These are phyloP conservation scores for Oryzias celebensis DNA, from an alignment of 2,113 vertebrate species.

Conservation along the genomic window DNA sequence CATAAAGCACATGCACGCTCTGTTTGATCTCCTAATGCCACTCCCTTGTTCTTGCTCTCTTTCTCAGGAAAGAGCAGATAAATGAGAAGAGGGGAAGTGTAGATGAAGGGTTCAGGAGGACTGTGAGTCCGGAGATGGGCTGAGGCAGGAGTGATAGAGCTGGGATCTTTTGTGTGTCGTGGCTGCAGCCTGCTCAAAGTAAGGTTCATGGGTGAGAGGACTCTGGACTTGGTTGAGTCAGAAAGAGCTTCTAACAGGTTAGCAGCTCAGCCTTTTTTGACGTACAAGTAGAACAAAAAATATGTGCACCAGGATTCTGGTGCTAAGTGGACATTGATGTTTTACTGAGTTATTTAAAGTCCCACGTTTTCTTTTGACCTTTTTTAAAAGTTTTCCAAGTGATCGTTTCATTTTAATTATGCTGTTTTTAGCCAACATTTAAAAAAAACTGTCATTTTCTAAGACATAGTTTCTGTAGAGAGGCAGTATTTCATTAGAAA, in stretches of 20 bases:
- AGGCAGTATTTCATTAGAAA: too few species aligned
- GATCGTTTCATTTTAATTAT: too few species aligned
- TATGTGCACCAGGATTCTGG: not conserved
- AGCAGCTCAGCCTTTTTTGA: not conserved
- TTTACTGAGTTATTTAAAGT: too few species aligned
- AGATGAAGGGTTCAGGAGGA: conserved; percentile 50
- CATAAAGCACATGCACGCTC: conserved; percentile 27
- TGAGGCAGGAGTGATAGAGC: conserved; percentile 24
- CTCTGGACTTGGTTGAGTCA: conserved; percentile 18
- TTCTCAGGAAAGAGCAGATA: conserved; percentile 55
- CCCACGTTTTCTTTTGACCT: conserved; percentile 1
- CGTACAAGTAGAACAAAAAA: not conserved
- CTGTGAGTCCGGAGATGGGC: conserved; percentile 41
- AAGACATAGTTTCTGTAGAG: too few species aligned
- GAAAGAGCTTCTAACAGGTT: not conserved
- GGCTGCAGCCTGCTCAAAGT: conserved; percentile 41
- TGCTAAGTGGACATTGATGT: not conserved
- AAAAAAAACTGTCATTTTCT: too few species aligned
- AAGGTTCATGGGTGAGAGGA: conserved; percentile 19
- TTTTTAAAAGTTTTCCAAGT: not conserved
- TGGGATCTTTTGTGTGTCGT: conserved; percentile 41
- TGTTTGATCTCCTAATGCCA: conserved; percentile 62
- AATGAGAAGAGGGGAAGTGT: conserved; percentile 50
- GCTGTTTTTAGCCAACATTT: too few species aligned
- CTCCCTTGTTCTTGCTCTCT: conserved; percentile 49